These are phyloP conservation scores for Lasioglossum vierecki DNA, from an alignment of 2,888 invertebrate species.

Conservation along the genomic window DNA sequence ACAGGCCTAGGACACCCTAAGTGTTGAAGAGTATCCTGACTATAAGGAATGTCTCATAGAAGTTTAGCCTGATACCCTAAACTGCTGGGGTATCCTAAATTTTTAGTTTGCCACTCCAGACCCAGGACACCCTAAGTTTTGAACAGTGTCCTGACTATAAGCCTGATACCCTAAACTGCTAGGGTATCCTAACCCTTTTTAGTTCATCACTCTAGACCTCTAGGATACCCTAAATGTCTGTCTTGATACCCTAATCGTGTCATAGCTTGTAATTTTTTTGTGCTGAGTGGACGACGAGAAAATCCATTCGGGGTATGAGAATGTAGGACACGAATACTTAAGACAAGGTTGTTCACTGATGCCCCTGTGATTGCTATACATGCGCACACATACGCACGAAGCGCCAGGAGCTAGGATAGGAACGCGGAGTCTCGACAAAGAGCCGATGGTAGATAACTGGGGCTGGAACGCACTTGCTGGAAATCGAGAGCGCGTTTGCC, in stretches of 20 bases:
- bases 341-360: not conserved
- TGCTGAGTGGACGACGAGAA: not conserved
- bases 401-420: not conserved
- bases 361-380: not conserved
- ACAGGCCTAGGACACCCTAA: too few species aligned
- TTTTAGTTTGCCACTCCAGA: not conserved
- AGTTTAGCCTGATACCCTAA: not conserved
- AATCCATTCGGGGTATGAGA: not conserved
- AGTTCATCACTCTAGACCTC: too few species aligned
- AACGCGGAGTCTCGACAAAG: slow-evolving; percentile 23
- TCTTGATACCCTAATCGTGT: not conserved
- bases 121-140: too few species aligned
- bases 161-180: too few species aligned
- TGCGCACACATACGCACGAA: not conserved
- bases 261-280: not conserved
- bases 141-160: not conserved
- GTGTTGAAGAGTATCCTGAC: not conserved
- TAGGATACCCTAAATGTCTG: not conserved
- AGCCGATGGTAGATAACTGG: slow-evolving; percentile 40
- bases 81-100: not conserved
- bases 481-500: slow-evolving; percentile 29
- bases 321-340: not conserved
- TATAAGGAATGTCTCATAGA: too few species aligned
- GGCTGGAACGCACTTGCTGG: slow-evolving; percentile 53
- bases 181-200: too few species aligned